A percentile compares a stretch with the other conserved stretches of the same genome.
phyloP scores from a whole-genome alignment of 2,888 invertebrate genomes.

The Ormyrus labotus region DNA sequence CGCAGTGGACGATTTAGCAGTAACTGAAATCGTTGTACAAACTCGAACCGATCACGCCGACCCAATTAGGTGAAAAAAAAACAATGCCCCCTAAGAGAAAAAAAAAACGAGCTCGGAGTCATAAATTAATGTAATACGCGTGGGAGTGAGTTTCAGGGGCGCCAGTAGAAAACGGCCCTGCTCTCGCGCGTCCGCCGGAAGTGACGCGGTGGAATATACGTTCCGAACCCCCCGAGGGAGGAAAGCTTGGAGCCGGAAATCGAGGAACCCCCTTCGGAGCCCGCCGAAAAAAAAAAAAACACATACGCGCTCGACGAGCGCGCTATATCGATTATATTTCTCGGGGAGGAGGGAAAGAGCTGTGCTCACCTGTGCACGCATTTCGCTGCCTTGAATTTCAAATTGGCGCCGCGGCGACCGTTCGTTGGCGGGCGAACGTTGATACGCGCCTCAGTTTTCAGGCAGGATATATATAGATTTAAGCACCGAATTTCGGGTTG shows the following conservation, averaged over 20 bases:
- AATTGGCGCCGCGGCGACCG: background rate
- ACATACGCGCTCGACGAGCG: background rate
- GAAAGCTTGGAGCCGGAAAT: conserved; percentile 62
- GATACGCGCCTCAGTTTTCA: too few species aligned
- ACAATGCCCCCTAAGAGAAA: background rate
- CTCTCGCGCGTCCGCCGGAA: conserved; percentile 64
- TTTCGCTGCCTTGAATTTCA: conserved; percentile 24
- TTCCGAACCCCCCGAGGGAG: conserved; percentile 63
- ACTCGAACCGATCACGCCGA: conserved; percentile 23
- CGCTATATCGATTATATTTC: conserved; percentile 37
- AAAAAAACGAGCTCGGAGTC: conserved; percentile 14
- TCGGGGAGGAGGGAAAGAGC: background rate
- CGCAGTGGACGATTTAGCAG: too few species aligned
- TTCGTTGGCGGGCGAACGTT: too few species aligned
- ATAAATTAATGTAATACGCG: conserved; percentile 50
- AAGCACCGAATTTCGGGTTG: too few species aligned
- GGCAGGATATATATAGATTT: too few species aligned
- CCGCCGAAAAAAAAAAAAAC: background rate
- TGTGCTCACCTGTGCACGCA: conserved; percentile 35
- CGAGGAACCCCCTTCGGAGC: conserved; percentile 47
- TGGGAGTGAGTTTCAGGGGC: conserved; percentile 31
- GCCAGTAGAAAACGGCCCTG: conserved; percentile 52
- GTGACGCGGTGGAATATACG: conserved; percentile 66
- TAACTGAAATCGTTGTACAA: background rate
- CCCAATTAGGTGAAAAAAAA: conserved; percentile 46